Evolutionary conservation across 2,113 vertebrate species (phyloP).

Genomic region (Chauna torquata): DNA sequence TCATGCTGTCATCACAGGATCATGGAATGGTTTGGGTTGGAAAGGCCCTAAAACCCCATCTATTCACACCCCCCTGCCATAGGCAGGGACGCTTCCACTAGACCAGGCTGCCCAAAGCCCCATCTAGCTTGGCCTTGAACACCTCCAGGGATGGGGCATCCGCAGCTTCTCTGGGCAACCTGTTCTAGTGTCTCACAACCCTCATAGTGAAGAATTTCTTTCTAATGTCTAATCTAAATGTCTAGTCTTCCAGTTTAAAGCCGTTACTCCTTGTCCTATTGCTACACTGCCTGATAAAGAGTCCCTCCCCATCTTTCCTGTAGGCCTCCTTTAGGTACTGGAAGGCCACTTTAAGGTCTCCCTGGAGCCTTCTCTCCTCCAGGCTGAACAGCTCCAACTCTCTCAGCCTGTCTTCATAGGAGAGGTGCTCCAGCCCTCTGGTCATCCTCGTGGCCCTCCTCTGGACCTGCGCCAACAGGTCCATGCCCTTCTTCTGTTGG

Average conservation of each 20-base stretch:
- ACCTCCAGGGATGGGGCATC: not conserved
- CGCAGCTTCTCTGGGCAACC: not conserved
- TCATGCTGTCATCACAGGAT: not conserved
- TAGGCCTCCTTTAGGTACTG: not conserved
- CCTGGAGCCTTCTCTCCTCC: not conserved
- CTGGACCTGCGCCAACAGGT: not conserved
- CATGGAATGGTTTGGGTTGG: not conserved
- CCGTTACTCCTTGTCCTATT: not conserved
- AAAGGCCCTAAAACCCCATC: not conserved
- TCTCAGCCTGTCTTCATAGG: not conserved
- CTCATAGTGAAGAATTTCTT: not conserved
- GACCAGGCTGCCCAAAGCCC: not conserved
- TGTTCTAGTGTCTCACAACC: not conserved
- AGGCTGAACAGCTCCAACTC: not conserved
- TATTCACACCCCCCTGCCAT: not conserved
- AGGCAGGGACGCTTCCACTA: not conserved
- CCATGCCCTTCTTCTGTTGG: not conserved
- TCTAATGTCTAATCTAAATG: not conserved
- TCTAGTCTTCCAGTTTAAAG: not conserved
- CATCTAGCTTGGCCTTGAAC: not conserved
- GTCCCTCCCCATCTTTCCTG: not conserved
- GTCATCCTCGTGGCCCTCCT: not conserved
- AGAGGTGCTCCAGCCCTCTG: not conserved
- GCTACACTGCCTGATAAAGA: not conserved
- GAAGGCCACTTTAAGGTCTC: too few species aligned